These are phyloP conservation scores for Tetrapedia diversipes DNA, from an alignment of 2,888 invertebrate species.

Conservation along the genomic window DNA sequence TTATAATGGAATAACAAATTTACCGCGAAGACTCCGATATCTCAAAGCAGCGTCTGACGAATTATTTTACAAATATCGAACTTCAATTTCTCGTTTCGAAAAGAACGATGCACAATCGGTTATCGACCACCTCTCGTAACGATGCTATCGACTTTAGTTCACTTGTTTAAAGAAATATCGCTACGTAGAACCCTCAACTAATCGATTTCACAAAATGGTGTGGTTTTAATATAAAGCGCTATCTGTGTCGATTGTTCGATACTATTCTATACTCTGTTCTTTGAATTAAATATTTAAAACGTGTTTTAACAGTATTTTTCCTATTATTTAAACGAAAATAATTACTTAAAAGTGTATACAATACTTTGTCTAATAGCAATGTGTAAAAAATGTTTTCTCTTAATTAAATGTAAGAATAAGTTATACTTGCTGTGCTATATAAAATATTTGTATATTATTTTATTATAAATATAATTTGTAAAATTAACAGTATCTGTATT, in stretches of 20 bases:
- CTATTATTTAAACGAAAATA: neutral
- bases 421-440: neutral
- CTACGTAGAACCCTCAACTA: constrained; percentile 57
- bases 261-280: constrained; percentile 3
- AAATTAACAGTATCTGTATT: neutral
- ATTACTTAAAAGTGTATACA: neutral
- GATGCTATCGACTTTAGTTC: constrained; percentile 69
- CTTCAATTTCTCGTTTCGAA: constrained; percentile 80
- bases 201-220: constrained; percentile 57
- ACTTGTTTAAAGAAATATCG: constrained; percentile 61
- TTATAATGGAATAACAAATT: constrained; percentile 66
- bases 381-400: neutral
- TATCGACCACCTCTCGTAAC: constrained; percentile 76
- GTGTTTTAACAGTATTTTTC: neutral
- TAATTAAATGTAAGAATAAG: neutral
- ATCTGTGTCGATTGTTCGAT: constrained; percentile 37
- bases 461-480: neutral
- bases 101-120: constrained; percentile 73
- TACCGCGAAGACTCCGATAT: constrained; percentile 76
- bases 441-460: neutral
- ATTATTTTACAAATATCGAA: constrained; percentile 80
- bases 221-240: constrained; percentile 18
- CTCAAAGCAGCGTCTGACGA: constrained; percentile 73
- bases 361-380: neutral
- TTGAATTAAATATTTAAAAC: neutral